Conservation (phyloP, 2,797 vertebrate genomes). For the Coilia nasus region DNA sequence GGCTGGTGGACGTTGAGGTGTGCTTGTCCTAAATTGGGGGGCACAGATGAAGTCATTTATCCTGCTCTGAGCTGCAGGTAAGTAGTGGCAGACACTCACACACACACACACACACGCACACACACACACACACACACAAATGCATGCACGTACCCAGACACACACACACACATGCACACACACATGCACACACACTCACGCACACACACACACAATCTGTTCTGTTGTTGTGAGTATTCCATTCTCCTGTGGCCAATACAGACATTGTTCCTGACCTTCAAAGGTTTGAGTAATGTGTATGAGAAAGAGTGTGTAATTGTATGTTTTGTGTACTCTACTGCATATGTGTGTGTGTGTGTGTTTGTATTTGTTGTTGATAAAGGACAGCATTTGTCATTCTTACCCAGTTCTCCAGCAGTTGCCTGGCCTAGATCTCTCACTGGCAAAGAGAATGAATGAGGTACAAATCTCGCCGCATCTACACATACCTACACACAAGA, state of each 20-base stretch:
- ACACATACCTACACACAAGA: not conserved
- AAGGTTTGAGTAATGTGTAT: not conserved
- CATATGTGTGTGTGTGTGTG: not conserved
- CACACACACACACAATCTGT: not conserved
- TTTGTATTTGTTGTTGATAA: conserved; percentile 58
- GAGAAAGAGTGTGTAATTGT: not conserved
- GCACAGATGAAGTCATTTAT: conserved; percentile 64
- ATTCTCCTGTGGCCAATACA: conserved; percentile 19
- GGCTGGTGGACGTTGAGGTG: conserved; percentile 81
- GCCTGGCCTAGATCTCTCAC: conserved; percentile 76
- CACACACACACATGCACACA: too few relatives aligned
- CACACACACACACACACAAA: too few relatives aligned
- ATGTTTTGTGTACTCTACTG: not conserved
- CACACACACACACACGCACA: conserved; percentile 5
- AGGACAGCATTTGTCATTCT: conserved; percentile 80
- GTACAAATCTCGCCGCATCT: not conserved
- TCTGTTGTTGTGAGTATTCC: conserved; percentile 25
- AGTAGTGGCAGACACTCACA: not conserved
- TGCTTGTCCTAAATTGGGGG: conserved; percentile 80
- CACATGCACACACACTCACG: not conserved
- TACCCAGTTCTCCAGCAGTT: conserved; percentile 80
- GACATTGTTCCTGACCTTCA: not conserved
- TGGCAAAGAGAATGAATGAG: conserved; percentile 19
- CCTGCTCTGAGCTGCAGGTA: conserved; percentile 24
- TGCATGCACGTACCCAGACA: too few relatives aligned